Evolutionary conservation across 1,140 invertebrate species (phyloP).

Genomic region (Meteorus sp.): DNA sequence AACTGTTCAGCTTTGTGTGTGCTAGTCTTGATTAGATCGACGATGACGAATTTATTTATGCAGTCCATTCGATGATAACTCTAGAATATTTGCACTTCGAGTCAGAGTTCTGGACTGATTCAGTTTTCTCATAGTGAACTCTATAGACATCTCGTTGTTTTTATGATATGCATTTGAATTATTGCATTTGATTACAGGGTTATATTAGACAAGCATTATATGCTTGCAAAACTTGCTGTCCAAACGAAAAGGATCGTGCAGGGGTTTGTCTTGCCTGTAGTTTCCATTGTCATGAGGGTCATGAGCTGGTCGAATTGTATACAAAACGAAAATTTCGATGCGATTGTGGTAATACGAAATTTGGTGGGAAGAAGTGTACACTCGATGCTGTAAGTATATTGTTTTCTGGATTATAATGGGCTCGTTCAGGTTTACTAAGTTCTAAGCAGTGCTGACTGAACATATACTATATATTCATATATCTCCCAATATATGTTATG

Average conservation of each 20-base stretch:
- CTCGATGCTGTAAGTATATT: conserved; percentile 65
- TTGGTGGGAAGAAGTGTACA: conserved; percentile 72
- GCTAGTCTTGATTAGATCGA: too few species aligned
- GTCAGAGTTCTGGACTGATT: not conserved
- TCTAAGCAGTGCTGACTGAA: too few species aligned
- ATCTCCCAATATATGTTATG: not conserved
- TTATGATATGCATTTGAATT: too few species aligned
- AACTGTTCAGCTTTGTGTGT: too few species aligned
- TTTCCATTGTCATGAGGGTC: conserved; percentile 92
- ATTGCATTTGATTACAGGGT: conserved; percentile 68
- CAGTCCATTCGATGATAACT: too few species aligned
- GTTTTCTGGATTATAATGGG: not conserved
- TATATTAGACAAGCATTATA: conserved; percentile 95
- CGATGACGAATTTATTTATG: too few species aligned
- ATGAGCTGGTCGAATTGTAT: conserved; percentile 95
- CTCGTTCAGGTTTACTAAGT: too few species aligned
- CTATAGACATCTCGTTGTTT: conserved; percentile 6
- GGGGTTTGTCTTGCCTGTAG: conserved; percentile 95
- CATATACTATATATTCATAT: too few species aligned
- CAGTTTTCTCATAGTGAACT: conserved; percentile 8
- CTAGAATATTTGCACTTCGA: too few species aligned
- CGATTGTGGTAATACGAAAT: conserved; percentile 94
- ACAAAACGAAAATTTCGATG: conserved; percentile 96
- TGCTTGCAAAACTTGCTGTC: conserved; percentile 88
- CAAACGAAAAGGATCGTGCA: conserved; percentile 64